phyloP scores from a whole-genome alignment of 2,113 vertebrate genomes.

The human (Homo sapiens) region GRCh38 chr9:116806001-116806500 shows the following conservation, averaged over 20 bases:
- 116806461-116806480: accelerated
- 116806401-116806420: neutral
- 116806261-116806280: constrained; percentile 31
- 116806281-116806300: neutral
- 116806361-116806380: neutral
- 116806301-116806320: neutral
- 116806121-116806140: constrained; percentile 60
- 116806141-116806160: constrained; percentile 58
- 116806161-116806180: constrained; percentile 55
- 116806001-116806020: constrained; percentile 65
- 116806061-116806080: neutral
- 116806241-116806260: neutral
- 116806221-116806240: constrained; percentile 11
- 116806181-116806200: constrained; percentile 26
- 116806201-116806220: constrained; percentile 36
- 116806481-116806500: neutral
- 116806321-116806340: neutral
- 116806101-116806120: constrained; percentile 52
- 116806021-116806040: constrained; percentile 63
- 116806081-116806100: constrained; percentile 63
- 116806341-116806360: neutral
- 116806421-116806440: neutral
- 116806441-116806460: neutral
- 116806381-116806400: neutral
- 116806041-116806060: neutral